Conservation (phyloP, 2,797 vertebrate genomes). For the Chiloscyllium punctatum region DNA sequence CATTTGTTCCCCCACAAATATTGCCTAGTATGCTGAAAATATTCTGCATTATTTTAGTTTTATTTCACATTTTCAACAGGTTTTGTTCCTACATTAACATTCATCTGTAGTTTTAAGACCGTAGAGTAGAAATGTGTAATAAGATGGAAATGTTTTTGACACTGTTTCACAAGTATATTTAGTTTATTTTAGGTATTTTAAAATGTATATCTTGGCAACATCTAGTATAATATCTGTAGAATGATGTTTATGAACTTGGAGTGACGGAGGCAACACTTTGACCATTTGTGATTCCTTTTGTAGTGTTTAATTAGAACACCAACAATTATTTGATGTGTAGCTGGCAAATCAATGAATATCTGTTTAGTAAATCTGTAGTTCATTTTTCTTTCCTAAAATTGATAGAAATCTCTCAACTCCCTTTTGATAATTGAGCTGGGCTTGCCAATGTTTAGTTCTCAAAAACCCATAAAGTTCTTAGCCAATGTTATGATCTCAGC, state of each 20-base stretch:
- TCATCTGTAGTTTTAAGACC: not conserved
- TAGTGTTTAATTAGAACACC: not conserved
- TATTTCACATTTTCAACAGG: not conserved
- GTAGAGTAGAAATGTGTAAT: not conserved
- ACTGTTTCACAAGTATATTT: not conserved
- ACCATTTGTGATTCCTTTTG: not conserved
- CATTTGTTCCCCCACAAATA: not conserved
- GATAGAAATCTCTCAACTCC: not conserved
- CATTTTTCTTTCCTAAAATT: not conserved
- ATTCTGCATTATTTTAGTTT: not conserved
- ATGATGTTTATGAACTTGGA: too few species aligned
- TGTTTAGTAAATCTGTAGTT: not conserved
- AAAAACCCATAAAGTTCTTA: not conserved
- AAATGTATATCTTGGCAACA: not conserved
- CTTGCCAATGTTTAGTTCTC: not conserved
- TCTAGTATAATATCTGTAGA: not conserved
- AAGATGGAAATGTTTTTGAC: not conserved
- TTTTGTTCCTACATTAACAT: not conserved
- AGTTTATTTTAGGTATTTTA: not conserved
- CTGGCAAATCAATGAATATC: not conserved
- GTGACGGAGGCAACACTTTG: not conserved
- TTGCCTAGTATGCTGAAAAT: not conserved
- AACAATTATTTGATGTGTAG: too few species aligned
- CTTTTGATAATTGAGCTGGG: not conserved
- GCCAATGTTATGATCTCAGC: not conserved